Evolutionary conservation across 2,888 invertebrate genomes (phyloP).

Genomic region (Drosophila gaucha): DNA sequence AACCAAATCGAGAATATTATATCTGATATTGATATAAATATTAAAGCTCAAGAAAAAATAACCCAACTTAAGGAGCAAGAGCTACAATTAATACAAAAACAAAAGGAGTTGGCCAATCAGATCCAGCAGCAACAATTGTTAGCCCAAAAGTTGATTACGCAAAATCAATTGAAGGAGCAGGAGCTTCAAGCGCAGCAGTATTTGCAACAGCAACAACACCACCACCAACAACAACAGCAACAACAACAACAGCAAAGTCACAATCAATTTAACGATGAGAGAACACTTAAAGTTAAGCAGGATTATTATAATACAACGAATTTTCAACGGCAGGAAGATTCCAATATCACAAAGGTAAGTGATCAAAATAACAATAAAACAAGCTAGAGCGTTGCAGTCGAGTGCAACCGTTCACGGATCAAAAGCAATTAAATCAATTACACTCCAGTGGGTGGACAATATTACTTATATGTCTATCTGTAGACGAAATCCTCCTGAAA

Average conservation of each 20-base stretch:
- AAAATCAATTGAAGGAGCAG: constrained; percentile 65
- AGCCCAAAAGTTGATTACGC: constrained; percentile 60
- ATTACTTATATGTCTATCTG: too few relatives aligned
- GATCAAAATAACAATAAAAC: neutral
- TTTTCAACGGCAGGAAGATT: constrained; percentile 9
- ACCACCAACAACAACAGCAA: constrained; percentile 54
- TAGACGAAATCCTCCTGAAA: too few relatives aligned
- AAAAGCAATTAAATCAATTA: neutral
- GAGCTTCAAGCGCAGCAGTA: constrained; percentile 45
- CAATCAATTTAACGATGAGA: neutral
- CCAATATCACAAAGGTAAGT: neutral
- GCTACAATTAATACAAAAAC: constrained; percentile 67
- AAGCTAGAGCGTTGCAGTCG: neutral
- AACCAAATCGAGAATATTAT: constrained; percentile 87
- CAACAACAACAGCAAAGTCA: constrained; percentile 23
- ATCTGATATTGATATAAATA: constrained; percentile 87
- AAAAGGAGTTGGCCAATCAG: constrained; percentile 67
- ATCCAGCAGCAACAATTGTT: constrained; percentile 73
- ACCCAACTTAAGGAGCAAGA: constrained; percentile 71
- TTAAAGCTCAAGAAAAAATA: constrained; percentile 85
- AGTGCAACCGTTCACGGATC: neutral
- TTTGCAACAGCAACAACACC: constrained; percentile 21
- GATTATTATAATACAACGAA: neutral
- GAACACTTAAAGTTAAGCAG: neutral
- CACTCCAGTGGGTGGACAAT: too few relatives aligned